Evolutionary conservation across 1,140 invertebrate species (phyloP), one percentile per base, ranked within the genome.

Genomic region (Elysia chlorotica): DNA sequence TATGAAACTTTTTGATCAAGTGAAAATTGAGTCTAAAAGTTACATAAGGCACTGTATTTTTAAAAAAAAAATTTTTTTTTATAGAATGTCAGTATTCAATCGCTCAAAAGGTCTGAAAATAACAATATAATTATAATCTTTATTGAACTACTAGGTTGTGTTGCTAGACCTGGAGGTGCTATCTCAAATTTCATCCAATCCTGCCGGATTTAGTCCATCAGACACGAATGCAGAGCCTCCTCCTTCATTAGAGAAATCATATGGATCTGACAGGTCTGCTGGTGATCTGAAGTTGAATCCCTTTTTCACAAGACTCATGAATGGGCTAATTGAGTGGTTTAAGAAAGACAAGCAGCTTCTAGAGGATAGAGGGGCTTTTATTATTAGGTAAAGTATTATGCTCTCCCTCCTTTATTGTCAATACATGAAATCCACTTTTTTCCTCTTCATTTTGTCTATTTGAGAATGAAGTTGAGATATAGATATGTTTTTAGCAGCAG

Each of bases 331-430:
- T 53, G 90, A 93, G 73, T 88, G 97, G 59, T 97, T 99, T 85
- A 92, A 92, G 53, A 91, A 91, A 19, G 95, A 99, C 81, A 92
- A 92, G 75, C 90, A 91, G 61, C 88, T 99, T n/a, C 87, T 99
- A 63, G 94, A 97, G 82, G 95, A 96, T 75, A 89, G 96, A 81
- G 96, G 96, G 21, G 92, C 95, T 69, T 96, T 98, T 81, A 98
- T 99, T 73, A 96, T 99, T 65, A 92, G 96, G 95, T 95, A 87
- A 61, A 57, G 17, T 38, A n/a, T n/a, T n/a, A n/a, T n/a, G n/a
- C n/a, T n/a, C n/a, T n/a, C n/a, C n/a, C n/a, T n/a, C n/a, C n/a
- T n/a, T n/a, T n/a, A n/a, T n/a, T n/a, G n/a, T n/a, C n/a, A n/a
- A n/a, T n/a, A n/a, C n/a, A n/a, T n/a, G n/a, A n/a, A n/a, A n/a